These are phyloP conservation scores for Drosophila tani DNA, from an alignment of 1,140 invertebrate genomes.

Conservation along the genomic window DNA sequence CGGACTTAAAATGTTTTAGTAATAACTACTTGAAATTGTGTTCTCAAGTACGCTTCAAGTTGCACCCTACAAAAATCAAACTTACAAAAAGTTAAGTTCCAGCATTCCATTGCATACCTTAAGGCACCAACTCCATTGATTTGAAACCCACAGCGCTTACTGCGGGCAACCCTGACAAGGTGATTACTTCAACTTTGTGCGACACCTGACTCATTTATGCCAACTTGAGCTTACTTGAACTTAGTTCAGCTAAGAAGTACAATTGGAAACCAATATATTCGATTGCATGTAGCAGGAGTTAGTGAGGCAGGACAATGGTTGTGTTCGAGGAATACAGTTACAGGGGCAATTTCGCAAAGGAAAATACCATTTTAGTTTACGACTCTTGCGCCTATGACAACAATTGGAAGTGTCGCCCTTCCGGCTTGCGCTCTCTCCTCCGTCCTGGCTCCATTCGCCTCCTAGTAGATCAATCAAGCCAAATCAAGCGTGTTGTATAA, in stretches of 20 bases:
- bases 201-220: background rate
- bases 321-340: constrained; percentile 13
- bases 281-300: constrained; percentile 8
- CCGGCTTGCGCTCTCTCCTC: background rate
- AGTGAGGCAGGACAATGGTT: constrained; percentile 15
- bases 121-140: too few relatives aligned
- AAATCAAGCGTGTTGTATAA: constrained; percentile 62
- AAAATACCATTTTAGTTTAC: constrained; percentile 49
- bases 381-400: constrained; percentile 50
- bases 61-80: too few relatives aligned
- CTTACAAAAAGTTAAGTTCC: too few relatives aligned
- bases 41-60: too few relatives aligned
- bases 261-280: constrained; percentile 5
- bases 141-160: background rate
- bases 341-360: constrained; percentile 14
- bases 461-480: constrained; percentile 53
- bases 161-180: too few relatives aligned
- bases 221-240: background rate
- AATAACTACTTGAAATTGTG: too few relatives aligned
- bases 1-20: too few relatives aligned
- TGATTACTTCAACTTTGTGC: background rate
- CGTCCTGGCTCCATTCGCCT: constrained; percentile 2
- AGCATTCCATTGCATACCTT: background rate
- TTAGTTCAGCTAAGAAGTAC: background rate
- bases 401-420: constrained; percentile 15